phyloP scores from a whole-genome alignment of 2,888 invertebrate species.

The Aphodius granarius region DNA sequence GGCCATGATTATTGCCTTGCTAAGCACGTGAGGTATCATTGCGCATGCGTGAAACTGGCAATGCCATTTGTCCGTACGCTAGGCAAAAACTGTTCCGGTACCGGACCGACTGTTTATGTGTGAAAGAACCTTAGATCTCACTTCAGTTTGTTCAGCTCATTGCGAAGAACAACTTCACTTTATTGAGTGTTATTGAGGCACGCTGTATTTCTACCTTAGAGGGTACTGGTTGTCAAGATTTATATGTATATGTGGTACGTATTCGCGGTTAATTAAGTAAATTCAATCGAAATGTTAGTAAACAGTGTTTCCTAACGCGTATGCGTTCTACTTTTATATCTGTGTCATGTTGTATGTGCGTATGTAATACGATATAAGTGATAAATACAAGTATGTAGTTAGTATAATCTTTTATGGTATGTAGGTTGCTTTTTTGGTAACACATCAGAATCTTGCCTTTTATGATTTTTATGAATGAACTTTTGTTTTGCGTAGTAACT shows the following conservation, averaged over 20 bases:
- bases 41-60: too few species aligned
- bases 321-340: neutral
- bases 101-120: too few species aligned
- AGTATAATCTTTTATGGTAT: constrained; percentile 25
- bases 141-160: neutral
- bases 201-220: constrained; percentile 27
- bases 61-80: too few species aligned
- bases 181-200: too few species aligned
- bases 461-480: neutral
- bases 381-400: neutral
- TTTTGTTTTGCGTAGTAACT: neutral
- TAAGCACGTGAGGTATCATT: too few species aligned
- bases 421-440: constrained; percentile 20
- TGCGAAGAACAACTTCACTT: constrained; percentile 6
- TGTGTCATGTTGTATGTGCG: neutral
- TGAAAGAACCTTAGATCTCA: too few species aligned
- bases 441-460: neutral
- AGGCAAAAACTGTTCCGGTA: too few species aligned
- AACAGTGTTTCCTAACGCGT: neutral
- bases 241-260: constrained; percentile 10
- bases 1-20: too few species aligned
- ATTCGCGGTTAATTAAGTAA: constrained; percentile 14
- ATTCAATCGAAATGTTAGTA: neutral
- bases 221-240: constrained; percentile 23
- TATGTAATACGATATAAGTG: neutral